Percentiles rank a stretch among this genome's conserved stretches.
These are phyloP conservation scores for Gandaritis pyraliata DNA, from an alignment of 2,888 invertebrate species.

Conservation along the genomic window DNA sequence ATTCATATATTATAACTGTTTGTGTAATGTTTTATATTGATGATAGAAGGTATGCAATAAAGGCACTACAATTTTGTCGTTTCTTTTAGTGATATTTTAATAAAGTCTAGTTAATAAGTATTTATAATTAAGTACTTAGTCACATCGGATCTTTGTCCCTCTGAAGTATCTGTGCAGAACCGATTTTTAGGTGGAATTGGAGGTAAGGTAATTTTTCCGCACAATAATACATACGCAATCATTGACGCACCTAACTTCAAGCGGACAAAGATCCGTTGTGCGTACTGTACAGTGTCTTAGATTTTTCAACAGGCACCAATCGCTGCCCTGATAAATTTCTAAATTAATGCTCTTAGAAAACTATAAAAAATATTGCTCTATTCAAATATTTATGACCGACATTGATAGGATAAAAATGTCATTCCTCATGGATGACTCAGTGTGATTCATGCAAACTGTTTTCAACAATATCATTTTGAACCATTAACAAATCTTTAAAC, in stretches of 20 bases:
- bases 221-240: too few relatives aligned
- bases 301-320: constrained; percentile 14
- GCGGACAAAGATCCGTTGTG: too few relatives aligned
- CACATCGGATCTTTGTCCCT: too few relatives aligned
- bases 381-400: constrained; percentile 39
- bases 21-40: constrained; percentile 48
- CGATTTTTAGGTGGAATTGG: too few relatives aligned
- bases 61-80: constrained; percentile 66
- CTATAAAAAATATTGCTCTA: constrained; percentile 32
- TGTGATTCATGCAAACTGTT: constrained; percentile 33
- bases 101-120: not conserved
- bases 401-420: constrained; percentile 39
- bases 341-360: constrained; percentile 24
- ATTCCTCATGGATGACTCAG: constrained; percentile 41
- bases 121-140: too few relatives aligned
- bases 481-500: constrained; percentile 32
- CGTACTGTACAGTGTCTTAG: not conserved
- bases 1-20: constrained; percentile 51
- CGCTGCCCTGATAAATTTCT: constrained; percentile 19
- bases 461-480: constrained; percentile 29
- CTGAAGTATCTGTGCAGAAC: too few relatives aligned
- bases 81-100: constrained; percentile 55
- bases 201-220: too few relatives aligned
- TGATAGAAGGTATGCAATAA: constrained; percentile 66
- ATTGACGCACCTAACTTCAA: too few relatives aligned